Conservation (phyloP, 2,888 invertebrate genomes). For the Watsonalla cultraria region DNA sequence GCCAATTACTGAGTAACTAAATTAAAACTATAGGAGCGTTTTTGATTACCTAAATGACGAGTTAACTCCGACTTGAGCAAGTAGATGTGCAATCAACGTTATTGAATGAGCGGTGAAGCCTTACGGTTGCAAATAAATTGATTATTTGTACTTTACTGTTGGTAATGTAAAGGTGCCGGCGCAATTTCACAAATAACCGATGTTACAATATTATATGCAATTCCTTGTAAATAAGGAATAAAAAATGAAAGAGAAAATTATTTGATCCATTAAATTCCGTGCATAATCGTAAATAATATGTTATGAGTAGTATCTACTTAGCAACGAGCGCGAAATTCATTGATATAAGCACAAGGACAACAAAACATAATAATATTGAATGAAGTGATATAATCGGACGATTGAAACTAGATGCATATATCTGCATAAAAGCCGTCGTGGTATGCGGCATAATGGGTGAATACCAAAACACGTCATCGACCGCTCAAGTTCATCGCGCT, state of each 20-base stretch:
- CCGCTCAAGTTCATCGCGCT: conserved; percentile 63
- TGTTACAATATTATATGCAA: too few relatives aligned
- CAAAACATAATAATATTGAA: not conserved
- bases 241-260: too few relatives aligned
- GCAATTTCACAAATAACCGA: too few relatives aligned
- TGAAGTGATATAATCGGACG: not conserved
- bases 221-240: too few relatives aligned
- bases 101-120: too few relatives aligned
- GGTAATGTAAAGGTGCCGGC: too few relatives aligned
- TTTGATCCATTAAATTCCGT: too few relatives aligned
- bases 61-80: not conserved
- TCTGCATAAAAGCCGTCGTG: not conserved
- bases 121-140: too few relatives aligned
- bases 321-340: not conserved
- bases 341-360: not conserved
- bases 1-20: not conserved
- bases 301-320: too few relatives aligned
- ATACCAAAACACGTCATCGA: conserved; percentile 33
- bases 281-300: too few relatives aligned
- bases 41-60: not conserved
- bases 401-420: not conserved
- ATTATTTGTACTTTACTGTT: too few relatives aligned
- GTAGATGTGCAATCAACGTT: not conserved
- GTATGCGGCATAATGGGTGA: conserved; percentile 16
- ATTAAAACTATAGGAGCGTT: not conserved